Evolutionary conservation across 2,888 invertebrate species (phyloP), one percentile per base, ranked within the genome.

Genomic region (Phyto melanocephala): DNA sequence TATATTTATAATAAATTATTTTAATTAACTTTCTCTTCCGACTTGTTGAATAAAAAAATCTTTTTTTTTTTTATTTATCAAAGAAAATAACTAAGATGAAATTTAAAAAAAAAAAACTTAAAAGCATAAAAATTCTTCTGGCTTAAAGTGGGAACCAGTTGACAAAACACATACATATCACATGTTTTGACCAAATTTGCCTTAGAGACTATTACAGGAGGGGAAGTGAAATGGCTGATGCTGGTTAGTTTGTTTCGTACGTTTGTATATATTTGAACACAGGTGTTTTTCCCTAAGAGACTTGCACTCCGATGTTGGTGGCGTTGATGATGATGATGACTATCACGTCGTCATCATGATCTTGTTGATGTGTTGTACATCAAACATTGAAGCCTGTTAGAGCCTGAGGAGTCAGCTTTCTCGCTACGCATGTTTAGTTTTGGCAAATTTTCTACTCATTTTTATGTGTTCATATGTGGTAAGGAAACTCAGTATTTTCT

Each of bases 21-120:
- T 82, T 76, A 79, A 82, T 79, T 82, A 82, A 82, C 82, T 82
- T 82, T 82, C 82, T 82, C 82, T 79, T 71, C 52, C 75, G 75
- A 71, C 74, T 79, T 71, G 22, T 54, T 56, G 68, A 28, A 42
- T 67, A 74, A 67, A 62, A 54, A 33, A 22, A 45, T 63, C 15
- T 45, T 70, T 78, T 47, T 54, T 68, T 78, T 78, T 40, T 71
- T 78, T 56, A 70, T 68, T 71, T 78, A 37, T 37, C 37, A 13
- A 63, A 52, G 10, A 28, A 60, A 47, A 52, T 2, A 68, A 77
- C 13, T 2, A 45, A 58, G 22, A 52, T 11, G 40, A 62, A 68
- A 79, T 11, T 13, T 20, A 54, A 42, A 60, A 15, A 33, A 22
- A 47, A 17, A 58, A 5, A 22, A 3, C 37, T 60, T 24, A 62